phyloP scores from a whole-genome alignment of 2,113 vertebrate species.

The Emydocephalus ijimae region DNA sequence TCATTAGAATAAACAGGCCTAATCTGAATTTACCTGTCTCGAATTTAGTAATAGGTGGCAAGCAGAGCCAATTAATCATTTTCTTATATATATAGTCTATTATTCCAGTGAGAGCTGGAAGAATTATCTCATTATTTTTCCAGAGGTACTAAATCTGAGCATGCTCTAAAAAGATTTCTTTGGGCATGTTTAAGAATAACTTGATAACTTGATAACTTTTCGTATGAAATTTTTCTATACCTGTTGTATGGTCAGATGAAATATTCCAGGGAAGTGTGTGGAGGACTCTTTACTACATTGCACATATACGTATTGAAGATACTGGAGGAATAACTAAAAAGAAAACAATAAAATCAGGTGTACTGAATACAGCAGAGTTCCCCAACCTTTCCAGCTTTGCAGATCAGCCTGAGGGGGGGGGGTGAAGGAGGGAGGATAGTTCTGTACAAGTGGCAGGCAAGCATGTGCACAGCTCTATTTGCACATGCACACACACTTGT shows the following conservation, averaged over 20 bases:
- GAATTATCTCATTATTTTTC: neutral
- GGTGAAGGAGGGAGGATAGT: neutral
- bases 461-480: too few species aligned
- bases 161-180: neutral
- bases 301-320: conserved; percentile 87
- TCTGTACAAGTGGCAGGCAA: neutral
- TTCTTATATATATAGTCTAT: neutral
- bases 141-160: neutral
- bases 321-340: conserved; percentile 84
- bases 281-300: conserved; percentile 77
- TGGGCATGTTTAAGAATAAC: neutral
- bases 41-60: neutral
- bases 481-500: neutral
- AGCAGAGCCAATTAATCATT: neutral
- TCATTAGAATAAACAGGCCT: neutral
- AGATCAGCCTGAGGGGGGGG: neutral
- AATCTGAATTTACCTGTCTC: neutral
- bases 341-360: neutral
- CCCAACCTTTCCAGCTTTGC: neutral
- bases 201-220: neutral
- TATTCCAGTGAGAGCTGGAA: neutral
- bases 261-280: conserved; percentile 64
- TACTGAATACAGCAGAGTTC: neutral
- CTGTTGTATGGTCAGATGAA: conserved; percentile 80
- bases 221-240: conserved; percentile 57